phyloP scores from a whole-genome alignment of 2,888 invertebrate species.

The Myathropa florea region DNA sequence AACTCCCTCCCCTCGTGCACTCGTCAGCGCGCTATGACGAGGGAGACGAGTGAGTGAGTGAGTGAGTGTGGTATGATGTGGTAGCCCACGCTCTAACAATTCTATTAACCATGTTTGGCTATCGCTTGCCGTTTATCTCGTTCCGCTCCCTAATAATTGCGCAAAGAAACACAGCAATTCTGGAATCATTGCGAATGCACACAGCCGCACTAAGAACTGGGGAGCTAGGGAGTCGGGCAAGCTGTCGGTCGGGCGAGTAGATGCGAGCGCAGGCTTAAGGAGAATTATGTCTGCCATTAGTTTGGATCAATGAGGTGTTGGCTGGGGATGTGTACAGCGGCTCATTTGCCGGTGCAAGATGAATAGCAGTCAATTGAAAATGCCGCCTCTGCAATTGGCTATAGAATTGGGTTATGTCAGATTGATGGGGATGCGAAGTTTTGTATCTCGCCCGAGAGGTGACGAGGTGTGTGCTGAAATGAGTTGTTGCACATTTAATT shows the following conservation, averaged over 20 bases:
- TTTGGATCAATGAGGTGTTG: slow-evolving; percentile 67
- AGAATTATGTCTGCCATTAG: slow-evolving; percentile 68
- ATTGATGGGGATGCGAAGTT: slow-evolving; percentile 21
- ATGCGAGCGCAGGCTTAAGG: background rate
- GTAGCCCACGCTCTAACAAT: slow-evolving; percentile 69
- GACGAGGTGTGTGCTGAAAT: slow-evolving; percentile 36
- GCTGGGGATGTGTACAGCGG: slow-evolving; percentile 38
- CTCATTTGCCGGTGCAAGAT: slow-evolving; percentile 55
- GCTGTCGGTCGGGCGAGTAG: no score
- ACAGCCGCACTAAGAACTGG: background rate
- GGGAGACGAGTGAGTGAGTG: slow-evolving; percentile 47
- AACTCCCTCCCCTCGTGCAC: slow-evolving; percentile 38
- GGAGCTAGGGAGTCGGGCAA: background rate
- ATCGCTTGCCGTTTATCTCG: slow-evolving; percentile 69
- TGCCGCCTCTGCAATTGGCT: slow-evolving; percentile 58
- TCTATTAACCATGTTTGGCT: slow-evolving; percentile 71
- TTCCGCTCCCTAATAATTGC: slow-evolving; percentile 71
- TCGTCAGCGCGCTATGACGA: slow-evolving; percentile 51
- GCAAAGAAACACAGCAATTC: slow-evolving; percentile 61
- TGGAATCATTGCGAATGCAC: slow-evolving; percentile 29
- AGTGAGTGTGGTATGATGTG: slow-evolving; percentile 36
- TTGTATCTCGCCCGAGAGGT: background rate
- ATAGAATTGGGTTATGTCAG: slow-evolving; percentile 54
- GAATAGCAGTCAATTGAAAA: slow-evolving; percentile 51
- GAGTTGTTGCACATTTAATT: slow-evolving; percentile 38